Base-by-base conservation (phyloP, 2,888 invertebrate species). In the Lithophane leautieri region DNA sequence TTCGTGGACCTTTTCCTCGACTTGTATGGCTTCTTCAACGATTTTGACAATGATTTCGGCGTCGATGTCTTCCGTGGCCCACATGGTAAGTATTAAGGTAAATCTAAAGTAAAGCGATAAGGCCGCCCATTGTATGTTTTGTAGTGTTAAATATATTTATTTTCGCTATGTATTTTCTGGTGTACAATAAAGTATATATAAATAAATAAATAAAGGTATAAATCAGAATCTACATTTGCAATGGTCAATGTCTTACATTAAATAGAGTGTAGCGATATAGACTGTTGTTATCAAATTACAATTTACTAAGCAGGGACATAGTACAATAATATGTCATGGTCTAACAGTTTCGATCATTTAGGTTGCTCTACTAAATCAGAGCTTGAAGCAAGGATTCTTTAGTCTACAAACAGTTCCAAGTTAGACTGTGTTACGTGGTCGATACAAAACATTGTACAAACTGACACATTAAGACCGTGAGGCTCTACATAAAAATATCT, bases 261-360 rank as follows among this genome's bases (percentile, higher is more conserved):
- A 83, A 79, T 76, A 76, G 76, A 79, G 42, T 76, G 84, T 62
- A 47, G 70, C 77, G n/a, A 73, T 58, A 47, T 69, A 68, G 70
- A 52, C 70, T 50, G 69, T 61, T 52, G 44, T 61, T 74, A 77
- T 84, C 58, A 82, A 84, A 84, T 84, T 58, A 77, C 63, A 77
- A 82, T 81, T 70, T 34, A 70, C 54, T 52, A 42, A 76, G 44
- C 80, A 73, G 82, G 72, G 73, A 73, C 71, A 82, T 40, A 60
- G n/a, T 52, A 52, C 60, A 70, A 73, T 76, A 71, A 79, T 85
- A 62, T 50, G 83, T 79, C 71, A 84, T 73, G 83, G 79, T 82
- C 83, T 67, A 70, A 54, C 70, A 68, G 62, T 79, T 71, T 14
- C 40, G 40, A 76, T 52, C 28, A 68, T 73, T 70, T 71, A 66